A percentile compares a stretch with the other conserved stretches of the same genome.
These are phyloP conservation scores for Temnothorax curvispinosus DNA, from an alignment of 1,140 invertebrate genomes.

Conservation along the genomic window DNA sequence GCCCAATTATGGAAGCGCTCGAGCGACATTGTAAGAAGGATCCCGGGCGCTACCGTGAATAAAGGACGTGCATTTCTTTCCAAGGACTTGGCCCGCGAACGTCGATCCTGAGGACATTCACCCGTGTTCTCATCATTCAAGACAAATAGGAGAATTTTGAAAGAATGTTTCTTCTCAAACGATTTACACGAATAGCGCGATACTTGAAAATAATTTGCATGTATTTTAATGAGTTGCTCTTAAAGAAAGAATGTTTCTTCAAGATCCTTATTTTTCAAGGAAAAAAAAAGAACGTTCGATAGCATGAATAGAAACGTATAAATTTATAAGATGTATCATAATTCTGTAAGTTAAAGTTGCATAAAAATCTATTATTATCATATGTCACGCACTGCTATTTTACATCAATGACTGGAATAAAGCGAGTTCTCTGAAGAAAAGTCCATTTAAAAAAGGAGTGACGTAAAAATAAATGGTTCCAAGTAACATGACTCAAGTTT, in stretches of 20 bases:
- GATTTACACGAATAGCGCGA: constrained; percentile 16
- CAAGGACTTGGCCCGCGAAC: constrained; percentile 33
- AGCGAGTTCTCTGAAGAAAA: not conserved
- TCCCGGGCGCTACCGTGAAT: constrained; percentile 63
- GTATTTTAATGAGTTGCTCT: not conserved
- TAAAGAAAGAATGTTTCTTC: not conserved
- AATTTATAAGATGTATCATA: not conserved
- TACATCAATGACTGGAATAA: not conserved
- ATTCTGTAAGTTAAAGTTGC: not conserved
- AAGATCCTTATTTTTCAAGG: not conserved
- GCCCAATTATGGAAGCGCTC: constrained; percentile 71
- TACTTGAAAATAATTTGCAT: constrained; percentile 50
- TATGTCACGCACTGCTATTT: not conserved
- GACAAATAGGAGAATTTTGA: constrained; percentile 34
- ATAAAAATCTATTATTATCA: not conserved
- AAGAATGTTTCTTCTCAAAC: not conserved
- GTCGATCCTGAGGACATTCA: constrained; percentile 61
- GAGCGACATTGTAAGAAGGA: constrained; percentile 64
- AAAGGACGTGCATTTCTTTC: constrained; percentile 50
- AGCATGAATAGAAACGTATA: not conserved
- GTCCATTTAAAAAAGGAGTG: not conserved
- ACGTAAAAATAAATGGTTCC: not conserved
- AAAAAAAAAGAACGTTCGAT: not conserved
- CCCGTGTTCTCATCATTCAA: constrained; percentile 14
- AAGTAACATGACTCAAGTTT: not conserved